Evolutionary conservation across 2,797 vertebrate species (phyloP).

Genomic region (Apogon hyalosoma): DNA sequence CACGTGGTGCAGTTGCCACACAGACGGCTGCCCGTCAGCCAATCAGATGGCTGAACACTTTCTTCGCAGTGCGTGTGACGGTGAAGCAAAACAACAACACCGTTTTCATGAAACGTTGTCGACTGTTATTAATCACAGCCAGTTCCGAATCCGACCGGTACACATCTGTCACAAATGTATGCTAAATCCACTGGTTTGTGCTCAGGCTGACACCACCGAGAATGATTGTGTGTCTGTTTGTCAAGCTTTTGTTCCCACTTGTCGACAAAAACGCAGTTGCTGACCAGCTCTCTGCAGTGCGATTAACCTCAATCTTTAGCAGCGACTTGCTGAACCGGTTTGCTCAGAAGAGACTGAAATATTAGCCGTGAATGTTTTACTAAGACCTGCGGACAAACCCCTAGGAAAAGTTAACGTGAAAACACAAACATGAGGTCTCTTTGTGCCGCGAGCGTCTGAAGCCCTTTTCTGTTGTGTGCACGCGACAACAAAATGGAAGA

Average conservation of each 20-base stretch:
- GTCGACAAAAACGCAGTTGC: constrained; percentile 57
- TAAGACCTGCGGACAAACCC: not conserved
- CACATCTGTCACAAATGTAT: not conserved
- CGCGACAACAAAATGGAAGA: constrained; percentile 1
- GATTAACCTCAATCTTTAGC: constrained; percentile 69
- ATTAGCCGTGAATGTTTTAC: not conserved
- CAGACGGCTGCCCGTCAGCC: constrained; percentile 57
- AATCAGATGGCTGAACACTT: constrained; percentile 60
- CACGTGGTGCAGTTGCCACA: constrained; percentile 79
- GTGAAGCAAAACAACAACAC: constrained; percentile 80
- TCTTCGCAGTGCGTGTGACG: constrained; percentile 75
- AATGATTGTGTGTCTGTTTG: not conserved
- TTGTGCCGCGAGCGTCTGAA: no score
- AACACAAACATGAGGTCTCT: constrained; percentile 5
- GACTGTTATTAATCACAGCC: constrained; percentile 30
- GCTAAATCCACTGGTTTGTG: no score
- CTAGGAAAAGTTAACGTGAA: not conserved
- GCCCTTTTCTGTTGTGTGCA: not conserved
- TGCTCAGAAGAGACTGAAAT: not conserved
- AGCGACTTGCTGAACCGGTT: constrained; percentile 30
- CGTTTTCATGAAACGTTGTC: constrained; percentile 54
- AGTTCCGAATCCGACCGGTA: not conserved
- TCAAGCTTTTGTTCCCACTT: constrained; percentile 60
- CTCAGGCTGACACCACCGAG: constrained; percentile 10
- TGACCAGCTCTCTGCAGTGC: constrained; percentile 66